Conservation (phyloP, 1,140 invertebrate genomes). For the Pollicipes pollicipes region DNA sequence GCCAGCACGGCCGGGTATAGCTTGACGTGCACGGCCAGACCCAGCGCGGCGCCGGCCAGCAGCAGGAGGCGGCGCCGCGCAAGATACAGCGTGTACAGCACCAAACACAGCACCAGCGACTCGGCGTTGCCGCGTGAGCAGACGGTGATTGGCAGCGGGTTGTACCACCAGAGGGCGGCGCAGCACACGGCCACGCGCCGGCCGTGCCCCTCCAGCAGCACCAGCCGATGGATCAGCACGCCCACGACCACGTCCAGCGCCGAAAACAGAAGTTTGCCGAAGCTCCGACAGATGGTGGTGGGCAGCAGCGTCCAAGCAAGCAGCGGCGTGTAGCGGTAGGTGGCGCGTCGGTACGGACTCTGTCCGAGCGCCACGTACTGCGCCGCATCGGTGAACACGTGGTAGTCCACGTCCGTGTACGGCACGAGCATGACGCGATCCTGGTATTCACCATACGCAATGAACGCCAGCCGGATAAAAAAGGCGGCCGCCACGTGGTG, state of each 20-base stretch:
- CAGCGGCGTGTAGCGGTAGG: slow-evolving; percentile 88
- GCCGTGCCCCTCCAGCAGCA: slow-evolving; percentile 17
- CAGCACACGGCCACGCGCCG: slow-evolving; percentile 27
- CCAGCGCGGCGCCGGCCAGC: slow-evolving; percentile 57
- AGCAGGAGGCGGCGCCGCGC: slow-evolving; percentile 20
- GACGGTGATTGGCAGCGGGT: slow-evolving; percentile 77
- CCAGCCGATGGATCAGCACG: slow-evolving; percentile 43
- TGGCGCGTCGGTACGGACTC: slow-evolving; percentile 74
- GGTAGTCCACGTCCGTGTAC: slow-evolving; percentile 94
- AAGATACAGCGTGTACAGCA: slow-evolving; percentile 29
- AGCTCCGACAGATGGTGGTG: slow-evolving; percentile 48
- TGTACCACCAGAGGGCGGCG: slow-evolving; percentile 75
- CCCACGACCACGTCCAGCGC: slow-evolving; percentile 60
- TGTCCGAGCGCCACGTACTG: slow-evolving; percentile 47
- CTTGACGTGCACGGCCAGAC: slow-evolving; percentile 76
- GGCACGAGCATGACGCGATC: slow-evolving; percentile 48
- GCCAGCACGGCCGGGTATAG: slow-evolving; percentile 83
- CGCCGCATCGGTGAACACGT: slow-evolving; percentile 89
- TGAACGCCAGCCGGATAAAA: slow-evolving; percentile 46
- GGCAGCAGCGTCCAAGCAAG: slow-evolving; percentile 68
- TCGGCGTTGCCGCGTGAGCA: slow-evolving; percentile 92
- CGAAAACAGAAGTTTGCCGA: slow-evolving; percentile 81
- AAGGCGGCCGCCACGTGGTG: slow-evolving; percentile 29
- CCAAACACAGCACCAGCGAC: slow-evolving; percentile 62
- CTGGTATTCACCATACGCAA: slow-evolving; percentile 61